Evolutionary conservation across 2,888 invertebrate genomes (phyloP).

Genomic region (Bugula neritina): DNA sequence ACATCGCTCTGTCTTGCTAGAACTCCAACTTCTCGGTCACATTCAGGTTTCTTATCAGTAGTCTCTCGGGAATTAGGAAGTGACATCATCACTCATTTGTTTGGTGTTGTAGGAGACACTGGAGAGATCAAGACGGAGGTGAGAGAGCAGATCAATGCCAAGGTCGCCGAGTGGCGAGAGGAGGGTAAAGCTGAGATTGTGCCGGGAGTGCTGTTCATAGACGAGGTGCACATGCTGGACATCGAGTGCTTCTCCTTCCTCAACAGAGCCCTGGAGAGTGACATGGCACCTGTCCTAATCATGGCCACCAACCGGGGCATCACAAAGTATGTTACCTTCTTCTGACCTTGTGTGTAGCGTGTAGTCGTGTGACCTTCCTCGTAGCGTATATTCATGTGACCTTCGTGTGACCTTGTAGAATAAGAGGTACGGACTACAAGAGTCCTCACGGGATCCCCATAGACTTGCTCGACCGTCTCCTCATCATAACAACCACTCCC

Average conservation of each 20-base stretch:
- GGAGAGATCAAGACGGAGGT: constrained; percentile 98
- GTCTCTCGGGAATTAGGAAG: no score
- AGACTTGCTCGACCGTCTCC: constrained; percentile 88
- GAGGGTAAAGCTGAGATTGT: constrained; percentile 99
- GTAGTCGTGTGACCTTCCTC: background rate
- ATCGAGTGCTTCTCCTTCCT: constrained; percentile 98
- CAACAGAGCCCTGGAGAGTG: constrained; percentile 91
- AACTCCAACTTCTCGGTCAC: no score
- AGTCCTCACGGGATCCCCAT: constrained; percentile 97
- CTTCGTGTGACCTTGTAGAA: constrained; percentile 56
- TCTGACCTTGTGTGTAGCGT: background rate
- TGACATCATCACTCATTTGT: no score
- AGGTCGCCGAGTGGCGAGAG: constrained; percentile 96
- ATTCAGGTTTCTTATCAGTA: no score
- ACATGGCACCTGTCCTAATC: constrained; percentile 93
- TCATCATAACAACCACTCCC: constrained; percentile 83
- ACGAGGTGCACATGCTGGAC: constrained; percentile 97
- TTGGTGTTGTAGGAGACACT: constrained; percentile 91
- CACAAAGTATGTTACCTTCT: constrained; percentile 59
- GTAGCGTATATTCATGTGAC: background rate
- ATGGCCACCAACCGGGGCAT: constrained; percentile 97
- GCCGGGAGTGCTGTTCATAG: constrained; percentile 89
- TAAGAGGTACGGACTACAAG: constrained; percentile 85
- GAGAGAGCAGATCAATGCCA: constrained; percentile 93
- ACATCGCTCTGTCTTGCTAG: no score